Conservation (phyloP, 2,797 vertebrate species). For the Pangasius mekongensis region DNA sequence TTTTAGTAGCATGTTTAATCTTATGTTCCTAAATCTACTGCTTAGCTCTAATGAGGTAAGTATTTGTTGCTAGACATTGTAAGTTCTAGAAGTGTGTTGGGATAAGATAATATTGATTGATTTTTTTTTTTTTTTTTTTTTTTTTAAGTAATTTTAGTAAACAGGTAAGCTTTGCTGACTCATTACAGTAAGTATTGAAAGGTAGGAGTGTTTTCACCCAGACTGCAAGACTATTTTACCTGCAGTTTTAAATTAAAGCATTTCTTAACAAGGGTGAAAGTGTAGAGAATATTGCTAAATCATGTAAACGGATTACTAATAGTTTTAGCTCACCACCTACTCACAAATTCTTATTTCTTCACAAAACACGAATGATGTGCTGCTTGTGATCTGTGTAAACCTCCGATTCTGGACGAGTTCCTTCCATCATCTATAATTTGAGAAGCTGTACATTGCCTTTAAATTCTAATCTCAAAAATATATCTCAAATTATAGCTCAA, state of each 20-base stretch:
- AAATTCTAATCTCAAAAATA: background rate
- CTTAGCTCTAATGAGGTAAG: background rate
- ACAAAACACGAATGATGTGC: background rate
- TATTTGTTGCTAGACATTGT: background rate
- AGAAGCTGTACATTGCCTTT: background rate
- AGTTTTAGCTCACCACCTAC: background rate
- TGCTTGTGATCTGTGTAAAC: background rate
- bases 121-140: too few species aligned
- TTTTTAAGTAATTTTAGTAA: background rate
- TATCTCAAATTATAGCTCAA: background rate
- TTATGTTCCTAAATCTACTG: background rate
- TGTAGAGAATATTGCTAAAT: background rate
- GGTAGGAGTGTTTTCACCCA: background rate
- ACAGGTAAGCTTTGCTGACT: too few species aligned
- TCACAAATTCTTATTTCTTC: background rate
- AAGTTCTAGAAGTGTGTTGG: background rate
- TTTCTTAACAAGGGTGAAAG: background rate
- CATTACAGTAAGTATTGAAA: background rate
- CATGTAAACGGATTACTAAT: background rate
- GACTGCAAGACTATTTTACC: background rate
- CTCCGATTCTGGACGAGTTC: background rate
- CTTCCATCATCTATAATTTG: background rate
- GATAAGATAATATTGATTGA: background rate
- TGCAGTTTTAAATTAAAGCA: background rate
- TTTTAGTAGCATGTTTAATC: background rate